Evolutionary conservation across 2,888 invertebrate species (phyloP).

Genomic region (Caenorhabditis doughertyi): DNA sequence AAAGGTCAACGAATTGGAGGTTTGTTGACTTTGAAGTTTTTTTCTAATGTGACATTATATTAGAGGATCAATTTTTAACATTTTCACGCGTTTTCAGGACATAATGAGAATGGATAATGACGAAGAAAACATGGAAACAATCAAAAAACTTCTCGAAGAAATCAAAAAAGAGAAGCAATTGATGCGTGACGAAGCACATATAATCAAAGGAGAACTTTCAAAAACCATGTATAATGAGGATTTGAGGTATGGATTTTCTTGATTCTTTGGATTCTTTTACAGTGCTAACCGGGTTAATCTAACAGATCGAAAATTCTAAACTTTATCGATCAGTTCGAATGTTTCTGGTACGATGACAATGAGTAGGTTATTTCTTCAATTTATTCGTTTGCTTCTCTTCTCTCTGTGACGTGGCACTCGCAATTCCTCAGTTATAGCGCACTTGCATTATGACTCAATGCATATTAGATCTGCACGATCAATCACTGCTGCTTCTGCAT

Average conservation of each 20-base stretch:
- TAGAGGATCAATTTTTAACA: neutral
- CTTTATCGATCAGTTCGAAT: slow-evolving; percentile 73
- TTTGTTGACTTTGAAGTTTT: neutral
- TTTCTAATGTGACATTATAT: too few species aligned
- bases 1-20: slow-evolving; percentile 71
- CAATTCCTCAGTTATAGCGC: slow-evolving; percentile 39
- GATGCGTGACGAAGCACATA: slow-evolving; percentile 70
- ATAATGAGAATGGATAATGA: slow-evolving; percentile 72
- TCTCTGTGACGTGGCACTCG: slow-evolving; percentile 34
- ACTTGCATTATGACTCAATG: slow-evolving; percentile 17
- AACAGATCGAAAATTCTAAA: slow-evolving; percentile 73
- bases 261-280: slow-evolving; percentile 10
- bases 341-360: slow-evolving; percentile 71
- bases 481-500: slow-evolving; percentile 22
- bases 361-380: slow-evolving; percentile 59
- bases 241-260: slow-evolving; percentile 52
- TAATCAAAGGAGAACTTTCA: slow-evolving; percentile 70
- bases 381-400: slow-evolving; percentile 11
- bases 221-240: slow-evolving; percentile 74
- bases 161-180: slow-evolving; percentile 69
- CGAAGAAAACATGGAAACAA: slow-evolving; percentile 70
- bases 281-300: slow-evolving; percentile 41
- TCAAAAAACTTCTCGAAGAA: slow-evolving; percentile 67
- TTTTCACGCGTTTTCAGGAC: slow-evolving; percentile 47
- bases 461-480: slow-evolving; percentile 4